Evolutionary conservation across 2,888 invertebrate species (phyloP), one percentile per base, ranked within the genome.

Genomic region (Eupelmus urozonus): DNA sequence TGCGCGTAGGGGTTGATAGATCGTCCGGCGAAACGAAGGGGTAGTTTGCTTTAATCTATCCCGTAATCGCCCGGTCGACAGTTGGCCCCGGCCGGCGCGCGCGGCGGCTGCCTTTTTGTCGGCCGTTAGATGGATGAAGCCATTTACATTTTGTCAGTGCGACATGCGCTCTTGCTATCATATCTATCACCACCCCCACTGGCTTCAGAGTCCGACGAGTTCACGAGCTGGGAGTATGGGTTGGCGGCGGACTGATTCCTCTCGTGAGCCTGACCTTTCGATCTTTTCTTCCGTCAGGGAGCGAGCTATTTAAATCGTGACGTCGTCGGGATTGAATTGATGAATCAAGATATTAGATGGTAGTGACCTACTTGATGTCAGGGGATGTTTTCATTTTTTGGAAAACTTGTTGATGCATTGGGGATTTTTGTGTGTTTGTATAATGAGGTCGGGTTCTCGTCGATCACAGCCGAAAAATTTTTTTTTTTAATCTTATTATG

Each of bases 141-240:
- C 89, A 90, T 90, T 90, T 90, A 89, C 90, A 90, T 90, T 89
- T 89, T 89, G 90, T 89, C 90, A 88, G 87, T 86, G 84, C 89
- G 89, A 87, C 87, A 88, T 88, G 89, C 89, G 88, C 86, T 85
- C 86, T 82, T 82, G 87, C 87, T 90, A 89, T 89, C 89, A 90
- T 90, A 89, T 89, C 89, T 89, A 89, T 90, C 89, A 89, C 82
- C 79, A 82, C 74, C 76, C 81, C 2, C 65, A 5, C 66, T 45
- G 2, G 45, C 45, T 7, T 13, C 45, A 45, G 7, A 16, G 16
- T 45, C 13, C 16, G 45, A 13, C 45, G 13, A 45, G 16, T 45
- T 7, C 45, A 2, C 71, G 45, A 60, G 9, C 51, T 34, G n/a
- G n/a, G n/a, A n/a, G n/a, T n/a, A n/a, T n/a, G n/a, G 27, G 9